Conservation (phyloP, 1,140 invertebrate genomes). For the Pentalonia nigronervosa region DNA sequence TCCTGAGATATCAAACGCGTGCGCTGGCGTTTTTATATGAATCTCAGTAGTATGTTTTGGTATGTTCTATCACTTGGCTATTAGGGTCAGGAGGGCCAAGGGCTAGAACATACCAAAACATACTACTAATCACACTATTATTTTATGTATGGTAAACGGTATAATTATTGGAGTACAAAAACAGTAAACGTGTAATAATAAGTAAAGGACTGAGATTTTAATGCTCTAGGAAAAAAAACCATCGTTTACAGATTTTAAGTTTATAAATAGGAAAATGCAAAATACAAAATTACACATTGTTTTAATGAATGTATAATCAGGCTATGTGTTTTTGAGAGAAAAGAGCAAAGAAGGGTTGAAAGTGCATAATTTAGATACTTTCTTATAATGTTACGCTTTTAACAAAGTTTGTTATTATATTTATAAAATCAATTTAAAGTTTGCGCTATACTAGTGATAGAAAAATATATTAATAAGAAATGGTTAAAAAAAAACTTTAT, state of each 20-base stretch:
- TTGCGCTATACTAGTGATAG: background rate
- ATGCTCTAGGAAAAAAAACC: background rate
- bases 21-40: background rate
- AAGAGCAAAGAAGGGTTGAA: background rate
- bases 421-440: background rate
- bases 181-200: background rate
- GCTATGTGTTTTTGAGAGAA: background rate
- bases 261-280: background rate
- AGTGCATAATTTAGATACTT: background rate
- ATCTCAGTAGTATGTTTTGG: no score
- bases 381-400: background rate
- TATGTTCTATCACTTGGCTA: no score
- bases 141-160: background rate
- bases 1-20: background rate
- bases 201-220: background rate
- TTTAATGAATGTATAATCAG: background rate
- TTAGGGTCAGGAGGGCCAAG: no score
- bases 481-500: no score
- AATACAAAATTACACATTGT: background rate
- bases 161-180: background rate
- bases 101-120: no score
- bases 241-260: no score
- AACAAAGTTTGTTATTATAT: background rate
- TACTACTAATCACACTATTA: background rate
- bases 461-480: no score